These are phyloP conservation scores for Hirtodrosophila histrioides DNA, from an alignment of 2,888 invertebrate species.

Conservation along the genomic window DNA sequence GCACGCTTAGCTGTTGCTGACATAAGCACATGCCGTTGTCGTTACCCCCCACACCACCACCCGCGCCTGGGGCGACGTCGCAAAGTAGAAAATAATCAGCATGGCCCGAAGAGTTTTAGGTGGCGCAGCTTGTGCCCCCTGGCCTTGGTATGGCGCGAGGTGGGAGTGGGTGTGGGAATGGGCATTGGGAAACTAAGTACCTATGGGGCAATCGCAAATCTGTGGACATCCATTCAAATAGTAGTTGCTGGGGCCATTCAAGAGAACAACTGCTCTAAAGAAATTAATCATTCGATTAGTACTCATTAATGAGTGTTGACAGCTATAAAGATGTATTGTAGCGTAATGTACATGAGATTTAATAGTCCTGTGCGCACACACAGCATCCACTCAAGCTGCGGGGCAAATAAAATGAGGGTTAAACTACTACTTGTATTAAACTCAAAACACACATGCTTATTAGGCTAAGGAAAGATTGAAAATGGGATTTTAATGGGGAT, in stretches of 20 bases:
- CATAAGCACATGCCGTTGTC: constrained; percentile 41
- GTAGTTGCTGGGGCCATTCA: constrained; percentile 17
- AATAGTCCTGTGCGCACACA: not conserved
- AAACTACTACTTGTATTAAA: no score
- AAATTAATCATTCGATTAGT: constrained; percentile 51
- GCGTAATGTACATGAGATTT: constrained; percentile 12
- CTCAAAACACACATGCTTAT: no score
- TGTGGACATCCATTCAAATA: constrained; percentile 29
- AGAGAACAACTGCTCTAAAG: constrained; percentile 25
- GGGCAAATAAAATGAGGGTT: no score
- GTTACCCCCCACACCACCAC: no score
- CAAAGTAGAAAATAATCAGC: constrained; percentile 68
- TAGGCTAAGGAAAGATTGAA: no score
- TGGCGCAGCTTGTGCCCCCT: constrained; percentile 17
- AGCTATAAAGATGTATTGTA: constrained; percentile 26
- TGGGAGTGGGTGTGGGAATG: not conserved
- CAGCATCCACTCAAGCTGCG: no score
- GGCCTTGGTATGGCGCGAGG: constrained; percentile 4
- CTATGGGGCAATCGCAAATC: constrained; percentile 34
- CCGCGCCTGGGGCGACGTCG: constrained; percentile 5
- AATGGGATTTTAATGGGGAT: no score
- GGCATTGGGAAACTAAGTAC: constrained; percentile 1
- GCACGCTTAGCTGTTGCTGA: constrained; percentile 50
- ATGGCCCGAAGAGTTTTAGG: constrained; percentile 46
- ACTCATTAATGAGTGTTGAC: constrained; percentile 44